phyloP scores from a whole-genome alignment of 2,797 vertebrate species.

The Gambelia wislizenii region DNA sequence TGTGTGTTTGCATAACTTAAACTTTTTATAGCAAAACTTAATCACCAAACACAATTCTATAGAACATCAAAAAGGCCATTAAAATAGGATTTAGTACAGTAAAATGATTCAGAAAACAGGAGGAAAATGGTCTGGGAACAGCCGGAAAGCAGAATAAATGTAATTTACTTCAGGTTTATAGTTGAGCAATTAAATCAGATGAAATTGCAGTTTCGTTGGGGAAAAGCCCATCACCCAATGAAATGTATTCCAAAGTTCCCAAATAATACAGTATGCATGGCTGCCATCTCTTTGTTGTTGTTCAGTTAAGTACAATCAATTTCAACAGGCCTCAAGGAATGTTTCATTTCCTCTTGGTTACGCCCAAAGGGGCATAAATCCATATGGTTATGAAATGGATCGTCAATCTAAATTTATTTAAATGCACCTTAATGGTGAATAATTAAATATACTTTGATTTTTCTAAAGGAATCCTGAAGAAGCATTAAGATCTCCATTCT shows the following conservation, averaged over 20 bases:
- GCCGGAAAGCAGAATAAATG: background rate
- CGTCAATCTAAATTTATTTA: constrained; percentile 12
- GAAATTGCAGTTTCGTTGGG: background rate
- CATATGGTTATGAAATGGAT: background rate
- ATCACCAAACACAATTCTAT: background rate
- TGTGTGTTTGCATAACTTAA: background rate
- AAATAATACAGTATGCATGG: background rate
- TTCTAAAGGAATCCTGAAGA: background rate
- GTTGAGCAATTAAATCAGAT: background rate
- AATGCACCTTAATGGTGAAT: background rate
- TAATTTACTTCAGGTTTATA: background rate
- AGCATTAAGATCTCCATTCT: background rate
- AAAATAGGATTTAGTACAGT: background rate
- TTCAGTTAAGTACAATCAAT: background rate
- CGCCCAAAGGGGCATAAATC: background rate
- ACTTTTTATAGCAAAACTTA: background rate
- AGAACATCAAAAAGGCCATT: background rate
- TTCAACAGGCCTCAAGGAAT: background rate
- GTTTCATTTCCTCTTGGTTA: background rate
- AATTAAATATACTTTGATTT: background rate
- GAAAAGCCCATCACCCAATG: background rate
- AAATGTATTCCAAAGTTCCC: background rate
- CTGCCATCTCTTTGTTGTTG: background rate
- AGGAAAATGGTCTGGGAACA: background rate
- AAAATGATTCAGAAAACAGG: background rate